Evolutionary conservation across 2,888 invertebrate species (phyloP), one percentile per base, ranked within the genome.

Genomic region (Eledona agricola): DNA sequence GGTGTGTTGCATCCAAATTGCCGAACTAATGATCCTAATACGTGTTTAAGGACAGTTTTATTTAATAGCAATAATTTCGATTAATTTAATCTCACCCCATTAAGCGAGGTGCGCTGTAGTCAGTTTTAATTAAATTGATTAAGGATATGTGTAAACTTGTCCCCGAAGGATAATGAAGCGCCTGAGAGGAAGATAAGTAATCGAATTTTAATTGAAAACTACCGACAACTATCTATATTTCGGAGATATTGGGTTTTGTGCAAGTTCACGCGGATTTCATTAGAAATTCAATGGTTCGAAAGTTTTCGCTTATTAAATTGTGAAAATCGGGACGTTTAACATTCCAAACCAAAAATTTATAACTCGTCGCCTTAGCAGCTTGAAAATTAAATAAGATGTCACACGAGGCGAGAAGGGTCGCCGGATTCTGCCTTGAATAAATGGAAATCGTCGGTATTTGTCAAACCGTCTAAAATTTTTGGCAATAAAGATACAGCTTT

Each of bases 381-480:
- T 43, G 11, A 12, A 34, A 45, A 34, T 45, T 34, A 34, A 45
- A 45, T 45, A 45, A 45, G 25, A 45, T 45, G 32, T 45, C 45
- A 45, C 10, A 26, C 2, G 28, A 12, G 2, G 5, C 2, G 9
- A 19, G 9, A 43, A 31, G 42, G 42, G 42, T 42, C 40, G 9
- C 10, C 26, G 15, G 20, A 10, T 11, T 31, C 37, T 17, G n/a
- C 15, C 9, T 13, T 10, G 29, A 11, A 22, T 35, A 23, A 28
- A 17, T 19, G 13, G 31, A 13, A 22, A 42, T 29, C 20, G 29
- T 29, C 22, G 23, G 7, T 23, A 15, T 35, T 35, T 20, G 26
- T 28, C 28, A 22, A n/a, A 35, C 15, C 15, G 38, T 38, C 38
- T 4, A 1, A 2, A 25, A 40, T 13, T 34, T 31, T 34, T 34